A percentile compares a stretch with the other conserved stretches of the same genome.
phyloP scores from a whole-genome alignment of 2,888 invertebrate genomes.

The Crematogaster levior region DNA sequence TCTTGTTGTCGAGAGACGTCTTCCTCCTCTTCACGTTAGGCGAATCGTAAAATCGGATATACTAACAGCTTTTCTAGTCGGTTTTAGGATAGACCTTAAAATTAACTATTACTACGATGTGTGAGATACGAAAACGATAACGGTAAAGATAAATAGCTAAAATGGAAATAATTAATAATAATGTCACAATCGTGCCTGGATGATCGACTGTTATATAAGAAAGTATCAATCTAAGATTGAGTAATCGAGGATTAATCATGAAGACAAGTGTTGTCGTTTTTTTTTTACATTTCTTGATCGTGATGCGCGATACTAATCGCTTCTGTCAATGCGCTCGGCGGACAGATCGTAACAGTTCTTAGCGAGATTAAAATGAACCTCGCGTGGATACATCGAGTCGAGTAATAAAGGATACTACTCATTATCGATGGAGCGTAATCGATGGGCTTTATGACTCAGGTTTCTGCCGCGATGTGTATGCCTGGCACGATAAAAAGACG shows the following conservation, averaged over 20 bases:
- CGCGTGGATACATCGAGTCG: neutral
- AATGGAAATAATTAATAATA: conserved; percentile 22
- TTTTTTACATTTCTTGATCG: neutral
- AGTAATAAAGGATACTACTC: conserved; percentile 52
- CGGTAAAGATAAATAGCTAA: neutral
- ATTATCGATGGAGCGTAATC: conserved; percentile 72
- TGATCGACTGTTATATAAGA: neutral
- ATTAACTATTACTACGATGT: neutral
- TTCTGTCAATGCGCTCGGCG: conserved; percentile 19
- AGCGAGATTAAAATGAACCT: neutral
- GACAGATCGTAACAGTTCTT: neutral
- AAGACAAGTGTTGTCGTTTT: neutral
- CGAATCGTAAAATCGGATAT: conserved; percentile 19
- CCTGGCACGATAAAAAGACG: conserved; percentile 44
- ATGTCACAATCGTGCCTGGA: neutral
- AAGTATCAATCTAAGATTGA: conserved; percentile 6
- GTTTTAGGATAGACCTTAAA: neutral
- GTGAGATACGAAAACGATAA: neutral
- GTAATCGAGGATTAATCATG: conserved; percentile 20
- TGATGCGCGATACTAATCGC: neutral
- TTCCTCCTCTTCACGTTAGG: conserved; percentile 33
- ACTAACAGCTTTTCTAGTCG: neutral
- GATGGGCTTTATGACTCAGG: conserved; percentile 61
- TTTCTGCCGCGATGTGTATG: conserved; percentile 47
- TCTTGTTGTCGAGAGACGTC: conserved; percentile 29